Base-by-base conservation (phyloP, 2,113 vertebrate species). In the Eleginops maclovinus region DNA sequence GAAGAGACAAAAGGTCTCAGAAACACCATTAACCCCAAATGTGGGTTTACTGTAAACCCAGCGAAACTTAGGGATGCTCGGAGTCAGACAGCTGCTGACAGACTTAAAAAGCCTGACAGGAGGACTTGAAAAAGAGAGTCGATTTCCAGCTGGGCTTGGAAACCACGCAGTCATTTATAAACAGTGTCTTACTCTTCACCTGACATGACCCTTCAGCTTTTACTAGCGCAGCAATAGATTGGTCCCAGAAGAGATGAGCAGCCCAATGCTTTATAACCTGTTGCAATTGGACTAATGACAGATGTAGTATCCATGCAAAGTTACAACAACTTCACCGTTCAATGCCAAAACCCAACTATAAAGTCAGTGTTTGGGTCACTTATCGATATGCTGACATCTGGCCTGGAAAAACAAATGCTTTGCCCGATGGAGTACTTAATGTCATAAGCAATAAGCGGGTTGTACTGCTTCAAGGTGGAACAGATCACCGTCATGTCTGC, bases 121-220 rank as follows among this genome's bases (percentile, higher is more conserved):
- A 79, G 56, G 9, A 76, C 41, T 76, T 78, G 65, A 81, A 83
- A n/a, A 81, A 68, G 41, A 89, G 76, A 71, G 73, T 82, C 59
- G 14, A 79, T 86, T 85, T 87, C 83, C 77, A 86, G 82, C 79
- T 73, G 63, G 70, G 41, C 75, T 77, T 81, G 81, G 88, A 86
- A 85, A 81, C 43, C 55, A 4, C 55, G 43, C 47, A 58, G 68
- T 68, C 74, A 76, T 89, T 89, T 82, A 82, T 85, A 85, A 87
- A 75, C 59, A 60, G 26, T 67, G 68, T 81, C 79, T 82, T 46
- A 56, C 65, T 79, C 75, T 55, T 91, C 69, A 84, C 87, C 87
- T 82, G 79, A 87, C 53, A 14, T 79, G 81, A 84, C 82, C 88
- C 78, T 70, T 59, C 72, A 44, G 77, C 44, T 79, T 72, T 64